Base-by-base conservation (phyloP, 2,113 vertebrate species). In the Rallus limicola region DNA sequence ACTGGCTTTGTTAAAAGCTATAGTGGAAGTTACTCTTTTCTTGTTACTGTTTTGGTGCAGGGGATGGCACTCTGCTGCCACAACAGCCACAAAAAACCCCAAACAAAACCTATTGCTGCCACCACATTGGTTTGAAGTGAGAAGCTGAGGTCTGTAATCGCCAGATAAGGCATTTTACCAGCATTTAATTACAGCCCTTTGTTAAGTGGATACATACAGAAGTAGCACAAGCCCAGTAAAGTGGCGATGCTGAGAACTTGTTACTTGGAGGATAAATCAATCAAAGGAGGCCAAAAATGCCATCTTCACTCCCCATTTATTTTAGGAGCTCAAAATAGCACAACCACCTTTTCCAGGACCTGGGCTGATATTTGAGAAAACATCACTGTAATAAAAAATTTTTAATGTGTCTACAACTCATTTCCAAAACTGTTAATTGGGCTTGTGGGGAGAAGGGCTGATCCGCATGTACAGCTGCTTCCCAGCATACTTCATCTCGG, bases 381-480 rank as follows among this genome's bases (percentile, higher is more conserved):
- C 82, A 53, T 11, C 38, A 42, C 64, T 42, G 18, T 65, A 65
- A 52, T 48, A 55, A 59, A 64, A 33, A n/a, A n/a, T 48, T 64
- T 56, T 64, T 70, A 42, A 58, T 4, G 1, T 42, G 7, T 71
- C 36, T 74, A 3, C 25, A 21, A 2, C 21, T 92, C 72, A 8
- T 83, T 94, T 93, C 64, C 44, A 42, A 68, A 86, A n/a, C 23
- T 62, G n/a, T 36, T 95, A 82, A 80, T 80, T 80, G 24, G 36
- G 38, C 38, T 31, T 91, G 38, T 14, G 60, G 56, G 72, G 42
- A 78, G 42, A 63, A 81, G 65, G 29, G 53, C 62, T 33, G 4
- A 72, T 82, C 58, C 63, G 92, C 89, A 87, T 40, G 48, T 56
- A 48, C 71, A 91, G n/a, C 65, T 89, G n/a, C 84, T 95, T 84